These are phyloP conservation scores for Berghia stephanieae DNA, from an alignment of 1,140 invertebrate genomes.

Conservation along the genomic window DNA sequence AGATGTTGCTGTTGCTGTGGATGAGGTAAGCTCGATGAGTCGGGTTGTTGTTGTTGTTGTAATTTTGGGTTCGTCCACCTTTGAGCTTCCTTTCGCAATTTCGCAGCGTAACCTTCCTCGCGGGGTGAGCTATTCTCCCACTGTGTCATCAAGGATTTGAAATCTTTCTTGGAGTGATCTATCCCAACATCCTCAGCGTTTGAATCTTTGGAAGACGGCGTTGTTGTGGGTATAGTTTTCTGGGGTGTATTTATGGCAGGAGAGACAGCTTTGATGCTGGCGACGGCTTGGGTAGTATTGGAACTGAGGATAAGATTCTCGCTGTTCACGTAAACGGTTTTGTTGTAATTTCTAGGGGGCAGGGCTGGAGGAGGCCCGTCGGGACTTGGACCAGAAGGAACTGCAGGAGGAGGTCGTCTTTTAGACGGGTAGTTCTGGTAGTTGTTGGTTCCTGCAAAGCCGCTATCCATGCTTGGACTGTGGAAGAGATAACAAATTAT, in stretches of 20 bases:
- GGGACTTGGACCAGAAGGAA: constrained; percentile 44
- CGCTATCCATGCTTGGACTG: constrained; percentile 45
- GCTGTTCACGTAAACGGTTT: constrained; percentile 25
- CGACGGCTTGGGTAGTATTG: background rate
- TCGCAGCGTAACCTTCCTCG: constrained; percentile 51
- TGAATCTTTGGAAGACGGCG: constrained; percentile 4
- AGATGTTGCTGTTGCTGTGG: constrained; percentile 32
- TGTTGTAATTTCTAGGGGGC: constrained; percentile 52
- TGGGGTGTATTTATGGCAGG: background rate
- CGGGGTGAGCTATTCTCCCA: constrained; percentile 44
- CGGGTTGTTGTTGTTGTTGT: constrained; percentile 34
- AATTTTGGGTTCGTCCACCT: constrained; percentile 37
- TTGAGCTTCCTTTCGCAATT: constrained; percentile 50
- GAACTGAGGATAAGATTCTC: background rate
- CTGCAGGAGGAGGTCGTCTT: constrained; percentile 44
- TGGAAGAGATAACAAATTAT: constrained; percentile 29
- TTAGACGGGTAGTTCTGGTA: constrained; percentile 40
- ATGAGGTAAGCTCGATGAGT: too few relatives aligned
- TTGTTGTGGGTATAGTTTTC: constrained; percentile 16
- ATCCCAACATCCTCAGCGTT: constrained; percentile 23
- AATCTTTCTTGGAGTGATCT: constrained; percentile 36
- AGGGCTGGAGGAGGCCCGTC: constrained; percentile 51
- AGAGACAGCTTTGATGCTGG: background rate
- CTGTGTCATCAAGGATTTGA: constrained; percentile 35
- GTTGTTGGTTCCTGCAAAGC: constrained; percentile 41